phyloP scores from a whole-genome alignment of 2,888 invertebrate species.

The Tridacna crocea region DNA sequence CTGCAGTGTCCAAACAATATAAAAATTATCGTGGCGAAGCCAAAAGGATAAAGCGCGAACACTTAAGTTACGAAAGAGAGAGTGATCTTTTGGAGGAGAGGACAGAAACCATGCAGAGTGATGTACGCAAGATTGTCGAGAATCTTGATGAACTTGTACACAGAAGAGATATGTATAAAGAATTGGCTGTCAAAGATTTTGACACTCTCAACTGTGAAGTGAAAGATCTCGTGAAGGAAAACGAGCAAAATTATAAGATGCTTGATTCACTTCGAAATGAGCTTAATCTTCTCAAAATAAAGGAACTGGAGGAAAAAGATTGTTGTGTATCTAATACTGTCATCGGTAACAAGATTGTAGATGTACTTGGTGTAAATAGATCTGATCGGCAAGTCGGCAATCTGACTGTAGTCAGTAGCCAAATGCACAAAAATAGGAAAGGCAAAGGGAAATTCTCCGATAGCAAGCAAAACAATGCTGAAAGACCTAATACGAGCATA shows the following conservation, averaged over 20 bases:
- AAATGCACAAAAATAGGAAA: too few species aligned
- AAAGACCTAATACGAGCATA: too few species aligned
- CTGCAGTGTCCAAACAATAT: not conserved
- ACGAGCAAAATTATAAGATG: slow-evolving; percentile 11
- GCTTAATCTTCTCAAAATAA: slow-evolving; percentile 9
- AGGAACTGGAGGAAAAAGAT: not conserved
- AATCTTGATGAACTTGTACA: not conserved
- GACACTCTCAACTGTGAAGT: slow-evolving; percentile 6
- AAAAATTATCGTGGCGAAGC: not conserved
- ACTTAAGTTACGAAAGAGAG: not conserved
- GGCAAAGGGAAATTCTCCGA: too few species aligned
- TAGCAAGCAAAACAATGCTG: too few species aligned
- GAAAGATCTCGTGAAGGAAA: slow-evolving; percentile 19
- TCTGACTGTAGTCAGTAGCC: too few species aligned
- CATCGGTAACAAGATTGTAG: too few species aligned
- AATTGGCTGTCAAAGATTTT: not conserved
- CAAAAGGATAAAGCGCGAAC: not conserved
- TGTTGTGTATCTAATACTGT: not conserved
- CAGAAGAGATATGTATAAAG: not conserved
- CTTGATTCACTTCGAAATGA: slow-evolving; percentile 11
- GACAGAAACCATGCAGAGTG: not conserved
- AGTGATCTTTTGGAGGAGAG: not conserved
- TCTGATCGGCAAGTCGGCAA: too few species aligned
- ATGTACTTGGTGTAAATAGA: too few species aligned
- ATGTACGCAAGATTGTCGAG: not conserved